Conservation (phyloP, 2,888 invertebrate genomes). For the Diarsia mendica region DNA sequence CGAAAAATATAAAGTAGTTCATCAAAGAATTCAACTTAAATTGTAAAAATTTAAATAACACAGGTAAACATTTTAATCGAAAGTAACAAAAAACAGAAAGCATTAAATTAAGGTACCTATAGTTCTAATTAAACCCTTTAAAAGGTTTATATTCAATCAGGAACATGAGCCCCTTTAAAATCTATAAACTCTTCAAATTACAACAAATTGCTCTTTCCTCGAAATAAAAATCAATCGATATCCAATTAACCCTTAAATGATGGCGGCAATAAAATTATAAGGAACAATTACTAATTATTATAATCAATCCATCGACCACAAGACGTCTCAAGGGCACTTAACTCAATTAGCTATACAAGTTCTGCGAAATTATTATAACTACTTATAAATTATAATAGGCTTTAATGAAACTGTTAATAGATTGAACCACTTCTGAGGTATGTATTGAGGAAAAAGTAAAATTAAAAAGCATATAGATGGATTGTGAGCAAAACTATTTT, state of each 20-base stretch:
- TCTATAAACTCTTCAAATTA: constrained; percentile 12
- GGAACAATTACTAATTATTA: constrained; percentile 36
- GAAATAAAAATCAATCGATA: constrained; percentile 36
- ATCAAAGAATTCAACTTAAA: background rate
- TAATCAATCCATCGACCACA: constrained; percentile 27
- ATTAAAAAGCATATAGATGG: no score
- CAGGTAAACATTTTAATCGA: background rate
- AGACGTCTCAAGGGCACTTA: constrained; percentile 34
- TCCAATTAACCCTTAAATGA: constrained; percentile 37
- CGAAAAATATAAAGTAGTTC: background rate
- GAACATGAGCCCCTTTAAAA: background rate
- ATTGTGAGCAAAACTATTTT: no score
- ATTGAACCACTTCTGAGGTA: background rate
- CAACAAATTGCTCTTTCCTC: constrained; percentile 21
- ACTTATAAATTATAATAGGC: constrained; percentile 5
- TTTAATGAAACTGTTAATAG: constrained; percentile 5
- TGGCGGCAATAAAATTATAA: constrained; percentile 37
- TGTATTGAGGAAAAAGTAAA: no score
- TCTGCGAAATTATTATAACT: constrained; percentile 43
- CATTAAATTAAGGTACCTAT: background rate
- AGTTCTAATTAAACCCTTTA: background rate
- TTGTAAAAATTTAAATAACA: background rate
- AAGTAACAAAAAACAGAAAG: background rate
- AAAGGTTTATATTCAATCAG: background rate
- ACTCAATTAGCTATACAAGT: constrained; percentile 42